Evolutionary conservation across 1,140 invertebrate genomes (phyloP).

Genomic region (Polyergus mexicanus): DNA sequence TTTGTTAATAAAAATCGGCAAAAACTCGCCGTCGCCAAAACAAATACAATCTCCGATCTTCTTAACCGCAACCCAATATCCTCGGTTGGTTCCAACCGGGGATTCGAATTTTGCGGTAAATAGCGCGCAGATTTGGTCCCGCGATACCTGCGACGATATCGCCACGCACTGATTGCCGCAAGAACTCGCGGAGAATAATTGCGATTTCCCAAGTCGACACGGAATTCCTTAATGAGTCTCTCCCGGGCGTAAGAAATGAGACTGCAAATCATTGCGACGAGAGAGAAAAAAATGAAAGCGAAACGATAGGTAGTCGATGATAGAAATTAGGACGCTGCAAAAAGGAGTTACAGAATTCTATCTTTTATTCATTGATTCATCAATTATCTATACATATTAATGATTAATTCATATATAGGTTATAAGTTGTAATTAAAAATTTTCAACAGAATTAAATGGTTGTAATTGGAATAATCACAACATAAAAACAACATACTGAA

Average conservation of each 20-base stretch:
- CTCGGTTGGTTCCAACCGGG: constrained; percentile 42
- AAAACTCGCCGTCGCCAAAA: not conserved
- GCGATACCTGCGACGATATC: constrained; percentile 53
- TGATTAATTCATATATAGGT: not conserved
- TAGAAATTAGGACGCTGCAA: constrained; percentile 14
- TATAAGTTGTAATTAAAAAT: constrained; percentile 9
- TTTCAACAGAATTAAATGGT: not conserved
- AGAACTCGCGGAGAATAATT: constrained; percentile 67
- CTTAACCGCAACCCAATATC: not conserved
- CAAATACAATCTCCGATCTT: constrained; percentile 22
- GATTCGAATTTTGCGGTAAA: constrained; percentile 64
- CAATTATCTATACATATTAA: not conserved
- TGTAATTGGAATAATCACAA: not conserved
- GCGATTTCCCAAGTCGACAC: constrained; percentile 72
- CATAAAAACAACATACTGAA: not conserved
- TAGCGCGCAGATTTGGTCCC: constrained; percentile 69
- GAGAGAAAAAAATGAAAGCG: not conserved
- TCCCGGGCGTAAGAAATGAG: constrained; percentile 35
- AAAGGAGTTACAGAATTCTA: not conserved
- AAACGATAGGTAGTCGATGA: not conserved
- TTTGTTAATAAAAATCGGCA: not conserved
- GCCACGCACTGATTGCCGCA: constrained; percentile 71
- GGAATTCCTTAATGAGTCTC: constrained; percentile 66
- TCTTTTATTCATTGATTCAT: constrained; percentile 32
- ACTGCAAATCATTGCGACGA: not conserved